Base-by-base conservation (phyloP, 1,140 invertebrate species). In the Danaus plexippus region DNA sequence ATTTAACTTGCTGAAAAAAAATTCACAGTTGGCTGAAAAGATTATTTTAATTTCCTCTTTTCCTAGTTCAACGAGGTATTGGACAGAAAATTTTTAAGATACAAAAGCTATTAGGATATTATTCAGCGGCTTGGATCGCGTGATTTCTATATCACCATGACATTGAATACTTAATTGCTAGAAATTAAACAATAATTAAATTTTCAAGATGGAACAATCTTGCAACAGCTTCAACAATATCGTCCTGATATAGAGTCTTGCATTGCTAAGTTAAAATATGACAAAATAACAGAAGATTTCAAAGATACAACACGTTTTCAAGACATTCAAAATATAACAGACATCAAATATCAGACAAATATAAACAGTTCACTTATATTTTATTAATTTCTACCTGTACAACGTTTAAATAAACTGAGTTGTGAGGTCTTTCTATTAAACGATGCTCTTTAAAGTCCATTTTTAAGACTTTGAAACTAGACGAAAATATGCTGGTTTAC, bases 381-480 rank as follows among this genome's bases (percentile, higher is more conserved):
- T 48, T 18, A 55, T 52, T 56, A 46, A 52, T 51, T 15, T 50
- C 54, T 48, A 54, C 46, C 13, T 57, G 44, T 42, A 43, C 46
- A 47, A 32, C 46, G 46, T 49, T 51, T 47, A 13, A 59, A 59
- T 59, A 59, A 64, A 50, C 50, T 52, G 62, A 64, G 50, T 64
- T 59, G 59, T 59, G 53, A 57, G 50, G 59, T 64, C 50, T 64
- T 59, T 57, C 62, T 57, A 64, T 59, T 15, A 64, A 59, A 13
- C 50, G 46, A 49, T 59, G 54, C 46, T 50, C 46, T 41, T 54
- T 63, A 58, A 59, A 51, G 53, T 59, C 57, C 40, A 32, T 63
- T 59, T 56, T 63, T 56, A 52, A 63, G 57, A 58, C 51, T 48
- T 63, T 58, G 52, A 61, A 56, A 53, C 49, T 58, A 47, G 49